Evolutionary conservation across 1,140 invertebrate species (phyloP).

Genomic region (Philotrypesis tridentata): DNA sequence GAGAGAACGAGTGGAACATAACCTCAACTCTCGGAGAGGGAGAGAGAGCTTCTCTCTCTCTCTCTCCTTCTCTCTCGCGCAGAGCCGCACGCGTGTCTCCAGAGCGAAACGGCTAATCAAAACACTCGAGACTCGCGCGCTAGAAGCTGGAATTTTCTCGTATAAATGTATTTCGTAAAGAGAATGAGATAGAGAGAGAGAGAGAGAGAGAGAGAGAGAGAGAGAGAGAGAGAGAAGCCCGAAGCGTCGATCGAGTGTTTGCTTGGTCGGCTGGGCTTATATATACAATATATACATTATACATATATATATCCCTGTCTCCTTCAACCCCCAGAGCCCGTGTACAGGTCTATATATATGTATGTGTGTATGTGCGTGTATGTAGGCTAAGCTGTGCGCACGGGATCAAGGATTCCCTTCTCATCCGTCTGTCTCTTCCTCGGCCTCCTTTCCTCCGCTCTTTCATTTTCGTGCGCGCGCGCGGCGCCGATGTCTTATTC

Average conservation of each 20-base stretch:
- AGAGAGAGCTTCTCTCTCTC: neutral
- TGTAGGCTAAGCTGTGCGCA: neutral
- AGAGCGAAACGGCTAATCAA: neutral
- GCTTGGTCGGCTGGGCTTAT: slow-evolving; percentile 29
- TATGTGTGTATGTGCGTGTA: neutral
- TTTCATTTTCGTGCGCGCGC: neutral
- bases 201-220: too few species aligned
- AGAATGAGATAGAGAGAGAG: too few species aligned
- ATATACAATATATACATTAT: too few species aligned
- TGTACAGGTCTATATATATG: neutral
- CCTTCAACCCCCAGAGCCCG: neutral
- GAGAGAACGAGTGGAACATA: neutral
- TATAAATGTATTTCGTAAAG: neutral
- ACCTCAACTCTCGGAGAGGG: neutral
- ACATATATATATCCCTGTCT: too few species aligned
- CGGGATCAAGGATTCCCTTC: neutral
- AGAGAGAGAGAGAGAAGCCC: slow-evolving; percentile 9
- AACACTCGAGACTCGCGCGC: neutral
- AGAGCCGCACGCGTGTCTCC: neutral
- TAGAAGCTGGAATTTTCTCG: neutral
- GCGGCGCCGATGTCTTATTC: too few species aligned
- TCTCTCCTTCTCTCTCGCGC: too few species aligned
- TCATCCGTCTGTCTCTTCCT: neutral
- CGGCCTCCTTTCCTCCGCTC: too few species aligned
- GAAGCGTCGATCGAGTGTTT: neutral